Base-by-base conservation (phyloP, 1,140 invertebrate genomes). In the Gyrodactylus salaris region DNA sequence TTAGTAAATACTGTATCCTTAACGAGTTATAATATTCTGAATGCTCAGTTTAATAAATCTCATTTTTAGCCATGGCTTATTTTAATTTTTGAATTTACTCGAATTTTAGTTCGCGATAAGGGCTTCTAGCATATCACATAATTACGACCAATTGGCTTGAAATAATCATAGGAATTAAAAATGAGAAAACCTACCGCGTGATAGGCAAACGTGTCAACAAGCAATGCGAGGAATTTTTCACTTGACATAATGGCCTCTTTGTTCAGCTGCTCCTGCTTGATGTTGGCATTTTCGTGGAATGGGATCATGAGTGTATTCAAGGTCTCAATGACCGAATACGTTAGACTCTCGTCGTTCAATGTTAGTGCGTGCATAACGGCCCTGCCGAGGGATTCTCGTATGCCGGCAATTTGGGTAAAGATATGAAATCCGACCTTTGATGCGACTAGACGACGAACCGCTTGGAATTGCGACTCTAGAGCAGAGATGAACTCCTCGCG, bases 391-490 rank as follows among this genome's bases (percentile, higher is more conserved):
- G 88, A 87, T 82, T 98, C 93, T 73, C 94, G 86, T 82, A 98
- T 91, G 72, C 88, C 88, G 25, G 87, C 84, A 75, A 95, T 82
- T 76, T 86, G 86, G 22, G 91, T 96, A 79, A 99, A 97, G 21
- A 91, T 88, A 68, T 88, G 87, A 81, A 96, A 99, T 19, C 95
- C 95, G 26, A 91, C 87, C 85, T 96, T 98, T 74, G 89, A 95
- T 0, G 93, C 92, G 70, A 97, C 87, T 0, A 99, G 81, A 76
- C 95, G 81, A 54, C 93, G 82, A 25, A 99, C 79, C 16, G 89
- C 89, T 79, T 96, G 91, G 81, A 98, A 95, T 79, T 95, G 90
- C 7, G 78, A 79, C 78, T 84, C 83, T 22, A 94, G 79, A 77
- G 91, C 87, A 27, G 84, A 80, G 84, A 84, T 20, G 82, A 84